phyloP scores from a whole-genome alignment of 2,888 invertebrate genomes.

The Pocota personata region DNA sequence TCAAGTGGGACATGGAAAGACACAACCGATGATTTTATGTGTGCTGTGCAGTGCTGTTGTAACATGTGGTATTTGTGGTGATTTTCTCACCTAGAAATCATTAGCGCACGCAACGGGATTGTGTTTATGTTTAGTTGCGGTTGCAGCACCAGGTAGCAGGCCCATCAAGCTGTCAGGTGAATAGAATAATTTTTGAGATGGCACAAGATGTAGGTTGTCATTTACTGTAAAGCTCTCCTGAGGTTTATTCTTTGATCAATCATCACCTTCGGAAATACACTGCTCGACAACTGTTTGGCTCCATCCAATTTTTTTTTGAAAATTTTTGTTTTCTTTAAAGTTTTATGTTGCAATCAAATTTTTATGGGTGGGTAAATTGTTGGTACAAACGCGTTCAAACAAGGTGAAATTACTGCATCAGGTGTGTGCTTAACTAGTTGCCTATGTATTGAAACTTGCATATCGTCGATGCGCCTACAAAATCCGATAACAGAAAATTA shows the following conservation, averaged over 20 bases:
- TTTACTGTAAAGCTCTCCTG: too few relatives aligned
- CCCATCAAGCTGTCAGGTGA: neutral
- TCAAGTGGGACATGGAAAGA: neutral
- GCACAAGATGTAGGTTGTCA: neutral
- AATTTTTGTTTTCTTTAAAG: too few relatives aligned
- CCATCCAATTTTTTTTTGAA: too few relatives aligned
- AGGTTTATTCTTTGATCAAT: neutral
- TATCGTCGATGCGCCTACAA: too few relatives aligned
- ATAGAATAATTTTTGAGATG: neutral
- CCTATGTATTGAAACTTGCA: too few relatives aligned
- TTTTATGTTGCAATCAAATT: too few relatives aligned
- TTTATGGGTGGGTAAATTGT: too few relatives aligned
- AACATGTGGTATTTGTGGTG: neutral
- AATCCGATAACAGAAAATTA: too few relatives aligned
- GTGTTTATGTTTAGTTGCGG: neutral
- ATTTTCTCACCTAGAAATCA: neutral
- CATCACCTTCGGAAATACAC: neutral
- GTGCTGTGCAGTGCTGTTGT: neutral
- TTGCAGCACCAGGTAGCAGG: neutral
- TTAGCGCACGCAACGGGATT: neutral
- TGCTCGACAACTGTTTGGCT: too few relatives aligned
- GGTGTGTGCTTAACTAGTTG: too few relatives aligned
- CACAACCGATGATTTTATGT: neutral
- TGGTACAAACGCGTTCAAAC: too few relatives aligned
- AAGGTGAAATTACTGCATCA: too few relatives aligned